Evolutionary conservation across 1,140 invertebrate genomes (phyloP).

Genomic region (Pinna nobilis): DNA sequence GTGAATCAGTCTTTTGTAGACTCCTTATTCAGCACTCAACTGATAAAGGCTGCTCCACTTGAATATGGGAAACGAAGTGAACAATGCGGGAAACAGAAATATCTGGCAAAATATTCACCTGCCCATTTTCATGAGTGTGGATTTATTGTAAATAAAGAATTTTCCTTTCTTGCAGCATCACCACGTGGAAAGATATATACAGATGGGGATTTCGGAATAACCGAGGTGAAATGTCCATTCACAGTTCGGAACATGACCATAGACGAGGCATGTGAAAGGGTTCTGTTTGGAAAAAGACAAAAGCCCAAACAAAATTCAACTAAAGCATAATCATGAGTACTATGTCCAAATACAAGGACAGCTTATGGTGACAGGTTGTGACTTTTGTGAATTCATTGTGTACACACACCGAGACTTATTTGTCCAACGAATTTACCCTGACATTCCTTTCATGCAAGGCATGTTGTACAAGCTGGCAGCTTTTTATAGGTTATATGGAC

Average conservation of each 20-base stretch:
- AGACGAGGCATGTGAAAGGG: background rate
- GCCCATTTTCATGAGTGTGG: conserved; percentile 42
- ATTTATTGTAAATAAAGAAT: conserved; percentile 25
- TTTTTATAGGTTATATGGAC: too few relatives aligned
- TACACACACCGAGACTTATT: conserved; percentile 34
- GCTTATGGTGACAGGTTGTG: conserved; percentile 29
- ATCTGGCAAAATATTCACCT: background rate
- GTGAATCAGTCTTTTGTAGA: conserved; percentile 15
- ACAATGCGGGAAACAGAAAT: conserved; percentile 31
- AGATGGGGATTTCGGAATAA: conserved; percentile 25
- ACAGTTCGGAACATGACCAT: conserved; percentile 29
- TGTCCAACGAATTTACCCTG: conserved; percentile 30
- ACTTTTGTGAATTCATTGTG: conserved; percentile 39
- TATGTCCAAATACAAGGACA: conserved; percentile 40
- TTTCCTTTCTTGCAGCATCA: conserved; percentile 22
- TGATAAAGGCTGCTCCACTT: conserved; percentile 7
- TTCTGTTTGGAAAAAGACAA: conserved; percentile 12
- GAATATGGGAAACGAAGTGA: conserved; percentile 42
- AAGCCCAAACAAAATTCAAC: background rate
- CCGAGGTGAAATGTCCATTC: conserved; percentile 36
- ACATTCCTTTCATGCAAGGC: conserved; percentile 9
- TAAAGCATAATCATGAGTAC: conserved; percentile 18
- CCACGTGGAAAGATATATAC: conserved; percentile 32
- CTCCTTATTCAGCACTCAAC: background rate
- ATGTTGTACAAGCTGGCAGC: background rate